Evolutionary conservation across 1,140 invertebrate genomes (phyloP).

Genomic region (Stenopsyche tienmushanensis): DNA sequence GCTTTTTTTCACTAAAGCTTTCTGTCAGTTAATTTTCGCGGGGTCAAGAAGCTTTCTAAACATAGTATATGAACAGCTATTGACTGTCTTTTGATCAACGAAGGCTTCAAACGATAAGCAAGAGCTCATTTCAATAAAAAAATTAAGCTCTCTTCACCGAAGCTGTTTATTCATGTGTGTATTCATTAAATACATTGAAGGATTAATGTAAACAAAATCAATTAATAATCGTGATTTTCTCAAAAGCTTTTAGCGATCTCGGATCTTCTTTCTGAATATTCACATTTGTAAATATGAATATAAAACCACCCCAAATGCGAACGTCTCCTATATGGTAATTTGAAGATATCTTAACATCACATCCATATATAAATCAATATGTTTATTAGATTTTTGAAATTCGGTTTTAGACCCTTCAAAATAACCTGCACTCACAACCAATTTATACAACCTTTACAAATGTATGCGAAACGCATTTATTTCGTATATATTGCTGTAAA

Average conservation of each 20-base stretch:
- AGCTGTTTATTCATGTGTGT: too few relatives aligned
- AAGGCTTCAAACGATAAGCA: too few relatives aligned
- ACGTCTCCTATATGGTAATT: neutral
- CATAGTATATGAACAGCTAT: neutral
- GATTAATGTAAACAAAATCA: conserved; percentile 9
- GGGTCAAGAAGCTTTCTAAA: neutral
- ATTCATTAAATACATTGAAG: too few relatives aligned
- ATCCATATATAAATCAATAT: too few relatives aligned
- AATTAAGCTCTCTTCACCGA: too few relatives aligned
- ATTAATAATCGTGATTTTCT: conserved; percentile 10
- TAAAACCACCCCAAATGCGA: neutral
- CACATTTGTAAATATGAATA: neutral
- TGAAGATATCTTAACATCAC: neutral
- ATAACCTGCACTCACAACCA: too few relatives aligned
- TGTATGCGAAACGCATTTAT: too few relatives aligned
- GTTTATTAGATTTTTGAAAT: too few relatives aligned
- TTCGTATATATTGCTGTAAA: too few relatives aligned
- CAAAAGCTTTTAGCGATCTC: neutral
- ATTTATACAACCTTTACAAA: too few relatives aligned
- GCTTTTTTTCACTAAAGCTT: neutral
- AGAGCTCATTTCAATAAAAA: too few relatives aligned
- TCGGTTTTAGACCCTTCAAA: too few relatives aligned
- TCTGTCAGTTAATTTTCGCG: neutral
- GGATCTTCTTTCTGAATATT: neutral
- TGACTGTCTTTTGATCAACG: neutral